phyloP scores from a whole-genome alignment of 2,113 vertebrate species.

The Mola mola region DNA sequence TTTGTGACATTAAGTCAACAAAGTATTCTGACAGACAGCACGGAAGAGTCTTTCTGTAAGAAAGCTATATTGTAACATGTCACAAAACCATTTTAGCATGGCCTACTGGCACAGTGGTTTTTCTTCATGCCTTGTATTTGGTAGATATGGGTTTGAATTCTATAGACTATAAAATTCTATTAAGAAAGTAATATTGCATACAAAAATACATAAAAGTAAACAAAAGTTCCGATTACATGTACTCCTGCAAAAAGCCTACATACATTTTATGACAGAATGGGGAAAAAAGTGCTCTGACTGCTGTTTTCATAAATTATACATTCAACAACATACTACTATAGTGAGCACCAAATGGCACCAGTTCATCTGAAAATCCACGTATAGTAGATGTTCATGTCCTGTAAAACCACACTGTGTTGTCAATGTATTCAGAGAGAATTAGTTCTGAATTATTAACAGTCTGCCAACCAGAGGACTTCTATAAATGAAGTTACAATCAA shows the following conservation, averaged over 20 bases:
- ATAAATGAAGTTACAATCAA: background rate
- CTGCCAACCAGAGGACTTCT: slow-evolving; percentile 3
- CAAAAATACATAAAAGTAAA: too few relatives aligned
- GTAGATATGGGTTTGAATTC: too few relatives aligned
- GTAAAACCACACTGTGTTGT: background rate
- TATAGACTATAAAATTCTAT: too few relatives aligned
- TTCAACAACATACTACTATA: background rate
- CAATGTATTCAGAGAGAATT: slow-evolving; percentile 1
- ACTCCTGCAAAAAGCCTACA: background rate
- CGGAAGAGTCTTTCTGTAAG: too few relatives aligned
- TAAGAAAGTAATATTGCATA: too few relatives aligned
- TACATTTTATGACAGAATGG: background rate
- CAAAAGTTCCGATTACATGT: too few relatives aligned
- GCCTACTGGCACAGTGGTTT: too few relatives aligned
- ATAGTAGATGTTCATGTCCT: background rate
- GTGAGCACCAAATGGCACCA: slow-evolving; percentile 7
- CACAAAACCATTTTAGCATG: too few relatives aligned
- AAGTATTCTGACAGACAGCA: too few relatives aligned
- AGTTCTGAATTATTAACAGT: slow-evolving; percentile 27
- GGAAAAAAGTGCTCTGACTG: background rate
- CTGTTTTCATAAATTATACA: slow-evolving; percentile 23
- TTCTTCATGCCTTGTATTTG: too few relatives aligned
- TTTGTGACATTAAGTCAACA: too few relatives aligned
- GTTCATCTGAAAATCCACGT: slow-evolving; percentile 32
- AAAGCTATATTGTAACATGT: too few relatives aligned